Evolutionary conservation across 2,113 vertebrate species (phyloP).

Genomic region (Sylvia atricapilla): DNA sequence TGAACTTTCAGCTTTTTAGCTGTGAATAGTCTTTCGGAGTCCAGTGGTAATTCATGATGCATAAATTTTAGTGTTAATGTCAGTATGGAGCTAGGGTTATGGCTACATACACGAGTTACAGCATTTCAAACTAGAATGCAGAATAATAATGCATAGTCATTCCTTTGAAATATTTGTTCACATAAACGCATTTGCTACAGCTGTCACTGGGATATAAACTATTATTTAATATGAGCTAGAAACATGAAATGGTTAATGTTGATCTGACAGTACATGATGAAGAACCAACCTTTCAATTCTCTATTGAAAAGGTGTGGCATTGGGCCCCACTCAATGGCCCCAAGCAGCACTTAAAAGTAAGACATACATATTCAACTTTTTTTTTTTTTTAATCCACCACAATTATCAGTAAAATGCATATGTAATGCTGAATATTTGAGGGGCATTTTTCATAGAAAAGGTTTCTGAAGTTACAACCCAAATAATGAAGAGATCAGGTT

Average conservation of each 20-base stretch:
- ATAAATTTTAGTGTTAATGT: not conserved
- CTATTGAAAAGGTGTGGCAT: not conserved
- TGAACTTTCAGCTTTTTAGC: not conserved
- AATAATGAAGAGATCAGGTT: not conserved
- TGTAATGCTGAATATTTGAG: not conserved
- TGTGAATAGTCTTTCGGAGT: not conserved
- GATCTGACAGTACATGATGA: not conserved
- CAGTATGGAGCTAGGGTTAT: not conserved
- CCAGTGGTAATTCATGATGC: not conserved
- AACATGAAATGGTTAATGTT: not conserved
- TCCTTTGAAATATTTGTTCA: not conserved
- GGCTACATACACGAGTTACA: not conserved
- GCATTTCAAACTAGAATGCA: not conserved
- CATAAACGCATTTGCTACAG: not conserved
- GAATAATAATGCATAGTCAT: not conserved
- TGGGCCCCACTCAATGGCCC: not conserved
- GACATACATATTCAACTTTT: not conserved
- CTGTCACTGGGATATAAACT: not conserved
- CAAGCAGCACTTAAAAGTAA: not conserved
- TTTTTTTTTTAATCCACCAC: not conserved
- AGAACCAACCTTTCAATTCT: not conserved
- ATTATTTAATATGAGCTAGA: not conserved
- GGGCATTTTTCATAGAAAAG: not conserved
- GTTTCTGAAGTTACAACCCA: not conserved
- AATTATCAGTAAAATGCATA: not conserved